Evolutionary conservation across 2,113 vertebrate genomes (phyloP), one percentile per base, ranked within the genome.

Genomic region (Dunckerocampus dactyliophorus): DNA sequence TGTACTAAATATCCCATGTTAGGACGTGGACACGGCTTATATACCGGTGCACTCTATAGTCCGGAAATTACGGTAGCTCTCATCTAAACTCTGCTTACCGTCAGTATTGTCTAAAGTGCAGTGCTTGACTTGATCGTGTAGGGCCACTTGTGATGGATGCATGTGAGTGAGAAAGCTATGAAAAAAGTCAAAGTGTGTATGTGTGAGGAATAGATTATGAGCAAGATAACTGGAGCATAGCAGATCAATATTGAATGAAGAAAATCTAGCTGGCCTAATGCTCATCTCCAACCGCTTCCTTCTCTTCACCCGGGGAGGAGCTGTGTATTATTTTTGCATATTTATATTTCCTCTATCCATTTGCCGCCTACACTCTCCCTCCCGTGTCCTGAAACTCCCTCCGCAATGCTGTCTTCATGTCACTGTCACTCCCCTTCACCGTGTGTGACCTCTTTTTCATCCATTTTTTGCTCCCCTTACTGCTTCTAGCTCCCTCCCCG

Each of bases 201-300:
- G 8, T 43, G n/a, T 45, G 55, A 58, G 19, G 22, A 34, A 64
- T 54, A 9, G 55, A 65, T 57, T 79, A 54, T 54, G 15, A 71
- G 68, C 62, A 67, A 57, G 59, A 62, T 64, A 71, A 68, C 59
- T 71, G 62, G 87, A 79, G 62, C 59, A 66, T 31, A 68, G 37
- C 50, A 48, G 72, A 88, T 89, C 80, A 81, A 86, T 85, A 85
- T 34, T 75, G 56, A 76, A 82, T 85, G 74, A 85, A 77, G 70
- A 65, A 53, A 57, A 57, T 49, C 48, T 24, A 49, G 59, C 67
- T 53, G 65, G 58, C 39, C 59, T 75, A 50, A 73, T 77, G 79
- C 52, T 45, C 62, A 45, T 55, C 71, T 60, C 59, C 20, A 54
- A 37, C 52, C 65, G 43, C 63, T 54, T 71, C 42, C 28, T 55